A percentile compares a stretch with the other conserved stretches of the same genome.
These are phyloP conservation scores for Mormyrops attenuatus DNA, from an alignment of 2,797 vertebrate species.

Conservation along the genomic window DNA sequence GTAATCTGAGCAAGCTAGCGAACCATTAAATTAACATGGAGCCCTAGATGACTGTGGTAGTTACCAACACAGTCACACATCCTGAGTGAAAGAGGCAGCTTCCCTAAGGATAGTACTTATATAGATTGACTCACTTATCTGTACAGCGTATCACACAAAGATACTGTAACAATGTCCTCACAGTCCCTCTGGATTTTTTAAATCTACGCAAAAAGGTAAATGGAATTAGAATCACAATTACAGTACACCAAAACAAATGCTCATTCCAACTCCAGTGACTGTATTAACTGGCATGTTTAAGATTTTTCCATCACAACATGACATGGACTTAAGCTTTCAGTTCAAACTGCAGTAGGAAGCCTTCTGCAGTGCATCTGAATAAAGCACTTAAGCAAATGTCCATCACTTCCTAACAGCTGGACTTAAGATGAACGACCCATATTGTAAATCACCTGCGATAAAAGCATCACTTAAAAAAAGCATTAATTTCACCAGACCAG, in stretches of 20 bases:
- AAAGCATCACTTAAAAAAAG: neutral
- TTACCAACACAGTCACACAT: slow-evolving; percentile 1
- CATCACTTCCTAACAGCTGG: neutral
- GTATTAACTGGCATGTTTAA: neutral
- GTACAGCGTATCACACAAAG: neutral
- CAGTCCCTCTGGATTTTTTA: neutral
- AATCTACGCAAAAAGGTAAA: neutral
- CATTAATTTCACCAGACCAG: neutral
- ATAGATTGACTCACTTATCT: neutral
- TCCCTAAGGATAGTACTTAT: neutral
- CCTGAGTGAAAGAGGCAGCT: neutral
- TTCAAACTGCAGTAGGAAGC: neutral
- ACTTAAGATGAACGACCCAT: neutral
- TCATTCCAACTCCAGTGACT: neutral
- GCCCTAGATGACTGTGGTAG: neutral
- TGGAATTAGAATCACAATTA: neutral
- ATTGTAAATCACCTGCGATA: neutral
- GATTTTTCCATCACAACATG: neutral
- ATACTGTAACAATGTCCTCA: neutral
- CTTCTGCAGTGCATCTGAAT: neutral
- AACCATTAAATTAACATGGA: slow-evolving; percentile 5
- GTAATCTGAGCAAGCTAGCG: neutral
- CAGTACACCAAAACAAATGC: neutral
- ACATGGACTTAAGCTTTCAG: neutral
- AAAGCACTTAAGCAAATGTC: neutral